Base-by-base conservation (phyloP, 2,797 vertebrate genomes). In the Tolypeutes matacus region DNA sequence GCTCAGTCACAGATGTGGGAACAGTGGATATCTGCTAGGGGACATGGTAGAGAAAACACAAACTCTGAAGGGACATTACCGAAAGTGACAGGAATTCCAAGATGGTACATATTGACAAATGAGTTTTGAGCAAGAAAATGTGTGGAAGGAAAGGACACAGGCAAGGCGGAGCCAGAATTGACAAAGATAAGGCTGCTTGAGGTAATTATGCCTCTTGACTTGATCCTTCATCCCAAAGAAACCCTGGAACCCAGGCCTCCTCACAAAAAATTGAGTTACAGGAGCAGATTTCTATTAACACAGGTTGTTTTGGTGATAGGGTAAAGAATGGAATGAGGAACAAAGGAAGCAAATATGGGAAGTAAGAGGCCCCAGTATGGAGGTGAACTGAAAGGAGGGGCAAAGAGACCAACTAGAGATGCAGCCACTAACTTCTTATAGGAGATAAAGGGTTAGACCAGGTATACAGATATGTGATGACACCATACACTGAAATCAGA, bases 51-150 rank as follows among this genome's bases (percentile, higher is more conserved):
- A 76, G 53, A 42, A 13, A 87, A 80, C 21, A 84, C 29, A 85
- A 81, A 88, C 31, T 49, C 31, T 65, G 14, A 87, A 91, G 29
- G 31, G 42, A 27, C 23, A 70, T 15, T 21, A 36, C 17, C 14
- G 25, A 85, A 87, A 91, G 84, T 49, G 58, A 92, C 2, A 56
- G 58, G 15, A 89, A 67, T 46, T 95, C 69, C 77, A 91, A 31
- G 36, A 86, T 34, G 53, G 49, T 31, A 58, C 18, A 81, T 21
- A 18, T 89, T 39, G 20, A 91, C 29, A 64, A 42, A 73, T 11
- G 15, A 64, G 46, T 14, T 39, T 60, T 88, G 53, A 72, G 6
- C 51, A 65, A 83, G 49, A 69, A 75, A 86, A 76, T 36, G 7
- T 20, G 29, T 15, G 21, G 27, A 20, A 88, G 15, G 39, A 85